Evolutionary conservation across 2,888 invertebrate genomes (phyloP).

Genomic region (Byasa hedistus): DNA sequence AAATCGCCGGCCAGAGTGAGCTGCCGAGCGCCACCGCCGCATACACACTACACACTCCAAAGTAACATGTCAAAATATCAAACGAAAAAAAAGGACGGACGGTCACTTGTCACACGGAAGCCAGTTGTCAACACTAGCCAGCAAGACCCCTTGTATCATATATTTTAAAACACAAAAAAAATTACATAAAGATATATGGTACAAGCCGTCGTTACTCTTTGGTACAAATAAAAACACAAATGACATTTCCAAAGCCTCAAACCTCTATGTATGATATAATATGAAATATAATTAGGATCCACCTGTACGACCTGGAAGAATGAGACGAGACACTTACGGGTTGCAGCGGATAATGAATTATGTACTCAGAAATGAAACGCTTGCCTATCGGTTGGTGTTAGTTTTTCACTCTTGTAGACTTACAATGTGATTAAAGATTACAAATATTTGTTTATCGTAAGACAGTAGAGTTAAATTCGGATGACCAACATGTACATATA

Average conservation of each 20-base stretch:
- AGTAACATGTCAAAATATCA: slow-evolving; percentile 53
- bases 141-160: slow-evolving; percentile 11
- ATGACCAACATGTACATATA: no score
- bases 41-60: slow-evolving; percentile 62
- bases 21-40: slow-evolving; percentile 50
- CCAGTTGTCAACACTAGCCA: slow-evolving; percentile 16
- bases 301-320: slow-evolving; percentile 9
- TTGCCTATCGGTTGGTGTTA: not conserved
- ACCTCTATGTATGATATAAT: slow-evolving; percentile 3
- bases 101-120: slow-evolving; percentile 31
- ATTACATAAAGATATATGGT: not conserved
- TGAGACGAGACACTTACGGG: slow-evolving; percentile 16
- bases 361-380: not conserved
- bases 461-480: no score
- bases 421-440: not conserved
- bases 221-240: slow-evolving; percentile 4
- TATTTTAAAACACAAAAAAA: not conserved
- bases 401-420: not conserved
- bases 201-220: slow-evolving; percentile 10
- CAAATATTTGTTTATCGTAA: not conserved
- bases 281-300: slow-evolving; percentile 5
- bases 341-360: not conserved
- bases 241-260: slow-evolving; percentile 5
- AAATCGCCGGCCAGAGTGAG: slow-evolving; percentile 77
- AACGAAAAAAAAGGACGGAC: slow-evolving; percentile 32